A percentile compares a stretch with the other conserved stretches of the same genome.
phyloP scores from a whole-genome alignment of 2,888 invertebrate species.

The Itoplectis maculator region DNA sequence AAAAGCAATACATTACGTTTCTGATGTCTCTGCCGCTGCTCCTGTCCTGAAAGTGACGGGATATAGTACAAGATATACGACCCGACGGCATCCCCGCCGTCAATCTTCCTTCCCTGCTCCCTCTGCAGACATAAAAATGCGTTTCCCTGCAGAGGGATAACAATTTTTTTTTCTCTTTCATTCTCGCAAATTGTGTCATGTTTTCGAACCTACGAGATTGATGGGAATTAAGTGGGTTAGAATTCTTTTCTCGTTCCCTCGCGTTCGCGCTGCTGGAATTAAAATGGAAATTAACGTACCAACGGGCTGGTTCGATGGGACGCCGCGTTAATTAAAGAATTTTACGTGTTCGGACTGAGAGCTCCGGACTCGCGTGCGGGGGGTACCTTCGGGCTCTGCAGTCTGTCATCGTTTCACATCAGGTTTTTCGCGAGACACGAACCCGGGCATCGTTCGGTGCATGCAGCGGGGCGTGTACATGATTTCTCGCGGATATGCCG shows the following conservation, averaged over 20 bases:
- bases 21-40: conserved; percentile 42
- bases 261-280: neutral
- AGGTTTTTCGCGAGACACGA: conserved; percentile 1
- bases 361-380: neutral
- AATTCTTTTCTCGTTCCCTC: neutral
- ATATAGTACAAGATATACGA: conserved; percentile 8
- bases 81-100: conserved; percentile 23
- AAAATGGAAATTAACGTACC: conserved; percentile 3
- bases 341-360: neutral
- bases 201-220: neutral
- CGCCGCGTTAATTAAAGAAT: conserved; percentile 1
- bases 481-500: neutral
- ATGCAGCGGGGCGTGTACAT: too few relatives aligned
- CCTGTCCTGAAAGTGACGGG: conserved; percentile 40
- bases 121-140: neutral
- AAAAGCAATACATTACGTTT: conserved; percentile 59
- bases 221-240: neutral
- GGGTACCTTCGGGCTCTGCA: neutral
- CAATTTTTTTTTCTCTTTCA: conserved; percentile 9
- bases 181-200: neutral
- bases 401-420: neutral
- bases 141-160: conserved; percentile 3
- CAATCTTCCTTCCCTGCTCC: conserved; percentile 20
- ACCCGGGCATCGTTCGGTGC: neutral
- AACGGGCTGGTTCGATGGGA: neutral